phyloP scores from a whole-genome alignment of 2,113 vertebrate genomes.

The Lota lota region DNA sequence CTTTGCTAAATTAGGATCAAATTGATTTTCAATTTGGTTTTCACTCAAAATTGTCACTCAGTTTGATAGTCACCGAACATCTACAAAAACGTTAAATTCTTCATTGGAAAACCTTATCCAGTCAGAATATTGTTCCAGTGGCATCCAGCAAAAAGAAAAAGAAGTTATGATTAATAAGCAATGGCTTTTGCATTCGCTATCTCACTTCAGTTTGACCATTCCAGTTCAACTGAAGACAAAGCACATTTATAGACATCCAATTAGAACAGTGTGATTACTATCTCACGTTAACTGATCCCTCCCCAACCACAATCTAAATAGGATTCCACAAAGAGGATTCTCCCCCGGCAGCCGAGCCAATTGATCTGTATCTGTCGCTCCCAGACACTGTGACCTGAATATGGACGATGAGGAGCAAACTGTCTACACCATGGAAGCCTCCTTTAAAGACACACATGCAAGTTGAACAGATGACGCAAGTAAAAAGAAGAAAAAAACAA shows the following conservation, averaged over 20 bases:
- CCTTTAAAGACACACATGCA: too few species aligned
- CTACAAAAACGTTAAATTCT: not conserved
- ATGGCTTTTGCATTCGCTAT: too few species aligned
- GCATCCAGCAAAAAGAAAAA: too few species aligned
- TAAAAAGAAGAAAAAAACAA: too few species aligned
- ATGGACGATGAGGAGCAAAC: constrained; percentile 27
- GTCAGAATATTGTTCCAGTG: too few species aligned
- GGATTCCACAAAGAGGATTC: constrained; percentile 46
- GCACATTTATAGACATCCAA: not conserved
- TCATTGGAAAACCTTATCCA: too few species aligned
- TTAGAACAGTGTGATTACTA: constrained; percentile 21
- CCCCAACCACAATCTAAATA: constrained; percentile 34
- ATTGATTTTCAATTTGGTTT: not conserved
- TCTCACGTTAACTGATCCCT: constrained; percentile 35
- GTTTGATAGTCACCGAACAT: not conserved
- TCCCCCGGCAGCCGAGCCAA: constrained; percentile 46
- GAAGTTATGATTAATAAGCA: too few species aligned
- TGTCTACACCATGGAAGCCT: constrained; percentile 20
- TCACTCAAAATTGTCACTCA: not conserved
- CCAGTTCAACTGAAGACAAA: too few species aligned
- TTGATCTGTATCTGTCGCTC: constrained; percentile 51
- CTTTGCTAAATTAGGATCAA: not conserved
- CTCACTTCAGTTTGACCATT: too few species aligned
- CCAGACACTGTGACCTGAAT: constrained; percentile 62
- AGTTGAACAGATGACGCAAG: not conserved